Evolutionary conservation across 2,113 vertebrate species (phyloP).

Genomic region (Cynopterus brachyotis): DNA sequence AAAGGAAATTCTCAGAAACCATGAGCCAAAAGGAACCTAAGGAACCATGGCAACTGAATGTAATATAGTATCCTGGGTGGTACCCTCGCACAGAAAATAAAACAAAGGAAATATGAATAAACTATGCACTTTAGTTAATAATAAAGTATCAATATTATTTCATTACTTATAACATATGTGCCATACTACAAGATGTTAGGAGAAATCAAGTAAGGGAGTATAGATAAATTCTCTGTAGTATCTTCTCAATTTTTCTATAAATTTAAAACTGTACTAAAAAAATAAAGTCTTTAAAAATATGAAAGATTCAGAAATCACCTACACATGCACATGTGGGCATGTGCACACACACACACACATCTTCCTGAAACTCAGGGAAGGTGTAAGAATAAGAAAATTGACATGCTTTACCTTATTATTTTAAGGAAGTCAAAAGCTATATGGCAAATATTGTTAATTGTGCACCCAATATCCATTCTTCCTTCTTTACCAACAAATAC

Average conservation of each 20-base stretch:
- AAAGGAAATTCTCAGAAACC: background rate
- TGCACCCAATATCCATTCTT: background rate
- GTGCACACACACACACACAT: background rate
- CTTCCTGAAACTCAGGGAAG: background rate
- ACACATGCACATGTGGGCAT: too few relatives aligned
- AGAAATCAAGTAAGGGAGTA: background rate
- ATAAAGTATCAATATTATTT: background rate
- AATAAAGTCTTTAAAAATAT: background rate
- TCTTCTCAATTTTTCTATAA: background rate
- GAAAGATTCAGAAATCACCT: background rate
- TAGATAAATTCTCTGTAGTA: background rate
- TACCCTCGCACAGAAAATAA: background rate
- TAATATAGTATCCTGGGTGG: background rate
- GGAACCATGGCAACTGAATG: background rate
- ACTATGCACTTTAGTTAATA: background rate
- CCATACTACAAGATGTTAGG: background rate
- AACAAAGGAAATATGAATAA: background rate
- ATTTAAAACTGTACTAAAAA: background rate
- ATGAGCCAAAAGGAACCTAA: background rate
- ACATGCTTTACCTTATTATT: background rate
- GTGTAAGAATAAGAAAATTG: background rate
- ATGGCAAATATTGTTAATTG: background rate
- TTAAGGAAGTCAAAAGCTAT: background rate
- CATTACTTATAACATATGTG: background rate
- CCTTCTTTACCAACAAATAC: background rate